phyloP scores from a whole-genome alignment of 1,140 invertebrate genomes.

The Drosophila lowei region DNA sequence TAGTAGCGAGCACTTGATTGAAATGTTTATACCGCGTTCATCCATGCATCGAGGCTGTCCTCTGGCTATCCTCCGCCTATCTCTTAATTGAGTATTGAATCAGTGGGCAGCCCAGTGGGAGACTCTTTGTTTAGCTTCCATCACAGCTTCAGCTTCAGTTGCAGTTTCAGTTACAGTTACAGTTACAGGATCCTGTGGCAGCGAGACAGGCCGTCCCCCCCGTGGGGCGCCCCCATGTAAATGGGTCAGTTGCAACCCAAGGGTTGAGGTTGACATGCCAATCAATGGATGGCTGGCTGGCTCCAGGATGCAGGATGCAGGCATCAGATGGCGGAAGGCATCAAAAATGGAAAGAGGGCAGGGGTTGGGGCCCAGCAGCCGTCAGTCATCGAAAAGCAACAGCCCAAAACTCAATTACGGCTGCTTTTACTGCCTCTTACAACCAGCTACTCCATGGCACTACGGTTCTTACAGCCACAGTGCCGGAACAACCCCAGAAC shows the following conservation, averaged over 20 bases:
- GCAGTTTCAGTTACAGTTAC: too few species aligned
- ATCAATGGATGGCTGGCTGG: constrained; percentile 11
- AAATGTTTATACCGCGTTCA: background rate
- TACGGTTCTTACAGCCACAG: too few species aligned
- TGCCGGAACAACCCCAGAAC: too few species aligned
- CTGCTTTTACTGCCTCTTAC: constrained; percentile 22
- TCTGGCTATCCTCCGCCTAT: constrained; percentile 4
- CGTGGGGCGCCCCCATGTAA: constrained; percentile 12
- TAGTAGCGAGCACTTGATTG: constrained; percentile 19
- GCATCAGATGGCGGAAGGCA: constrained; percentile 6
- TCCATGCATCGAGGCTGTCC: background rate
- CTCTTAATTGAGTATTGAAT: constrained; percentile 47
- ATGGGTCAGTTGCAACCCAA: constrained; percentile 34
- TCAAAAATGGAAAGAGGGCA: constrained; percentile 2
- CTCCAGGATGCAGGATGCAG: constrained; percentile 7
- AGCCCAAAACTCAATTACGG: constrained; percentile 76
- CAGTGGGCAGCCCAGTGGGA: background rate
- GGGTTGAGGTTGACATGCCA: constrained; percentile 16
- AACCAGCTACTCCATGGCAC: too few species aligned
- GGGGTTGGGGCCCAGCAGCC: constrained; percentile 17
- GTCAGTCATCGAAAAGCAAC: constrained; percentile 67
- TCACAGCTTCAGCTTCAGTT: too few species aligned
- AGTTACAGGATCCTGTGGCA: too few species aligned
- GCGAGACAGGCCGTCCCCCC: background rate
- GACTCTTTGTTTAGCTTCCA: constrained; percentile 3